Percentiles rank a stretch among this genome's conserved stretches.
phyloP scores from a whole-genome alignment of 1,140 invertebrate genomes.

The Micrasema longulum region DNA sequence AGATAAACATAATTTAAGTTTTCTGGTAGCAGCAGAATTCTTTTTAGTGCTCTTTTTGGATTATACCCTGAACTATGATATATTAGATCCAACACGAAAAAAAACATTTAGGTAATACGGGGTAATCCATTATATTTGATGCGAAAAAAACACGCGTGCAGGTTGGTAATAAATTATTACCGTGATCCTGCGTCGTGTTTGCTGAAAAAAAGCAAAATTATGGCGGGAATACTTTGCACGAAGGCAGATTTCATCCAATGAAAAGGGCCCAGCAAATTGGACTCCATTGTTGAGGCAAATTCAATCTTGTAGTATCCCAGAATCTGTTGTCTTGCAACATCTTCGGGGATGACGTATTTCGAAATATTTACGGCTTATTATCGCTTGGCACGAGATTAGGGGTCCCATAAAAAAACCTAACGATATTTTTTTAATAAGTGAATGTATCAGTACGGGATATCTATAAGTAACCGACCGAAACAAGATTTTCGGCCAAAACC shows the following conservation, averaged over 20 bases:
- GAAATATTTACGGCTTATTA: conserved; percentile 53
- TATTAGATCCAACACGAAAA: conserved; percentile 9
- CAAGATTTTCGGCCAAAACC: too few relatives aligned
- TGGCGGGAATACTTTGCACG: conserved; percentile 18
- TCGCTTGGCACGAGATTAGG: conserved; percentile 53
- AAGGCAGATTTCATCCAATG: conserved; percentile 31
- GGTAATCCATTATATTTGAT: conserved; percentile 26
- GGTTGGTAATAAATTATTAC: conserved; percentile 18
- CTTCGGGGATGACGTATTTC: conserved; percentile 48
- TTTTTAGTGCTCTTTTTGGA: too few relatives aligned
- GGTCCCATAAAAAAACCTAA: too few relatives aligned
- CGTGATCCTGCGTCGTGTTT: conserved; percentile 9
- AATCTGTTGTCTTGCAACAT: conserved; percentile 43
- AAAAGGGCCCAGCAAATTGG: conserved; percentile 45
- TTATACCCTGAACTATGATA: conserved; percentile 11
- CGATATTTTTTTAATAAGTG: too few relatives aligned
- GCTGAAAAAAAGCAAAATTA: conserved; percentile 14
- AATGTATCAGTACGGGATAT: too few relatives aligned
- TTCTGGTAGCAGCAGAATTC: too few relatives aligned
- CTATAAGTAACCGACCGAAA: too few relatives aligned
- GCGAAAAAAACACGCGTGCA: conserved; percentile 37
- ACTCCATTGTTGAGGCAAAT: conserved; percentile 48
- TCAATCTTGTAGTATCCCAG: conserved; percentile 46
- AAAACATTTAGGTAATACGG: conserved; percentile 24
- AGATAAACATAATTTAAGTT: too few relatives aligned